Evolutionary conservation across 2,113 vertebrate genomes (phyloP).

Genomic region (Saimiri boliviensis): DNA sequence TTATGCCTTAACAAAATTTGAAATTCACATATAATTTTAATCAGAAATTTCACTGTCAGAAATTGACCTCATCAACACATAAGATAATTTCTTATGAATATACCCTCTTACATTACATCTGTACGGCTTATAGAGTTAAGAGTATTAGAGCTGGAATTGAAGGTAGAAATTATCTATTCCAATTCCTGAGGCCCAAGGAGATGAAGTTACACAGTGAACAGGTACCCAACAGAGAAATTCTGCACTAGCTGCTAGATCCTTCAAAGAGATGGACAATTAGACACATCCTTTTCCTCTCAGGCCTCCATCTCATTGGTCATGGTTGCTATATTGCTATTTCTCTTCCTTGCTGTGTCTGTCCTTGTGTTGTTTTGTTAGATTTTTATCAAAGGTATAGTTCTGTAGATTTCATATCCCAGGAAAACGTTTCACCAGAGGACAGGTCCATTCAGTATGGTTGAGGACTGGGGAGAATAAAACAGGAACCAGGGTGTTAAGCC

Average conservation of each 20-base stretch:
- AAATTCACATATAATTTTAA: not conserved
- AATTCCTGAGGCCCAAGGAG: not conserved
- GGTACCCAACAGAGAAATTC: not conserved
- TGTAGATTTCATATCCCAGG: not conserved
- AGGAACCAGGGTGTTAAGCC: not conserved
- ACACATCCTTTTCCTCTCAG: not conserved
- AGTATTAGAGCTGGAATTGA: not conserved
- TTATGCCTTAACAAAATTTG: not conserved
- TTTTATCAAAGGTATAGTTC: not conserved
- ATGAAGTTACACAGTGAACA: not conserved
- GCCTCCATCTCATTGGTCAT: not conserved
- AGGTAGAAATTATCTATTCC: not conserved
- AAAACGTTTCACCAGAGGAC: not conserved
- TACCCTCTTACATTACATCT: not conserved
- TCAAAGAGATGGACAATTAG: not conserved
- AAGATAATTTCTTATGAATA: not conserved
- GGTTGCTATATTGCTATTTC: not conserved
- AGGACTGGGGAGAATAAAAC: not conserved
- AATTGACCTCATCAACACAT: not conserved
- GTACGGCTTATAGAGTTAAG: not conserved
- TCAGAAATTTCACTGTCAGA: not conserved
- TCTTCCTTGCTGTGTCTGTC: not conserved
- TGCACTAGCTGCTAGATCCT: not conserved
- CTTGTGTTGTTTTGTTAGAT: not conserved
- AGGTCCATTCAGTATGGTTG: not conserved